Base-by-base conservation (phyloP, 2,797 vertebrate species). In the Lophius americanus region DNA sequence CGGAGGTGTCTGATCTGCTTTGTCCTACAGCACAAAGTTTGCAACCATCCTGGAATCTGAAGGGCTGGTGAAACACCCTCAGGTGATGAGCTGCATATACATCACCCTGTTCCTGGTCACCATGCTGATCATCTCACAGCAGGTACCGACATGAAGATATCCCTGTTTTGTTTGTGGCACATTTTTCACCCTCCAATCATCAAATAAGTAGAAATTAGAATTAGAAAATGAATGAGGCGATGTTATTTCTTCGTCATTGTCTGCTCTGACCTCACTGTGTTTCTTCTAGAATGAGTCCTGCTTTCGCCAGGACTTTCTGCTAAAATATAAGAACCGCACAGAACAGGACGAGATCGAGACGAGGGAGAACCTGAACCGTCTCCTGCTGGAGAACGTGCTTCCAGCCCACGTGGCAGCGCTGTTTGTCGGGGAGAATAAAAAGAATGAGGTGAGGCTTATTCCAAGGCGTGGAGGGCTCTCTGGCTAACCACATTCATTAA, bases 301-400 rank as follows among this genome's bases (percentile, higher is more conserved):
- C 88, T 98, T 95, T 85, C 95, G 98, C 23, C 86, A 96, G 83
- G 97, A 99, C 79, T 98, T 95, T 81, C 85, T 98, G 59, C 94
- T 97, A 83, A 99, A 99, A 88, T 96, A 95, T 72, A 99, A 99
- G 87, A 98, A 98, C 89, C 95, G 92, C 81, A 96, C 95, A 8
- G 97, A 99, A 55, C 96, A 96, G 0, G 98, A 99, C 4, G 96
- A 99, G 81, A 97, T 98, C 35, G 98, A 98, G 90, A 98, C 98
- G 1, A 94, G 97, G 91, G 98, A 99, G 91, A 99, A 98, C 0
- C 94, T 99, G 66, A 99, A 98, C 84, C 96, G 97, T 35, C 94
- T 99, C 14, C 91, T 99, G 54, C 88, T 99, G 88, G 98, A 99
- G 88, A 99, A 99, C 0, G 98, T 99, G 10, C 95, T 99, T 75